Evolutionary conservation across 2,797 vertebrate genomes (phyloP).

Genomic region (Numenius phaeopus): DNA sequence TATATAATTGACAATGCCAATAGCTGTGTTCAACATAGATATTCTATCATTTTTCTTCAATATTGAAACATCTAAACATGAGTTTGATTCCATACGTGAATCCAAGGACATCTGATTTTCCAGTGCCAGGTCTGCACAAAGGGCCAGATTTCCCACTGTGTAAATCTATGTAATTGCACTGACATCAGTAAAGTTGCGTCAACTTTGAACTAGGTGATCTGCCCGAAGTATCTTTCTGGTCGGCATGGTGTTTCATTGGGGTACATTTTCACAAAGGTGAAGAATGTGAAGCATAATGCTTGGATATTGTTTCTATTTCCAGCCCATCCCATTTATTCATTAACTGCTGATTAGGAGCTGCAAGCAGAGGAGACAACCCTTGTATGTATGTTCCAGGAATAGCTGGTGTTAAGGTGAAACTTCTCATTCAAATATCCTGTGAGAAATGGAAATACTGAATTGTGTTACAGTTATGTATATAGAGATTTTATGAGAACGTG

Average conservation of each 20-base stretch:
- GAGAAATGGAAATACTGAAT: neutral
- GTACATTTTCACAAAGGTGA: neutral
- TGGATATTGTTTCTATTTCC: neutral
- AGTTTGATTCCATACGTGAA: neutral
- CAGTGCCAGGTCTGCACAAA: neutral
- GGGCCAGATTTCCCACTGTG: neutral
- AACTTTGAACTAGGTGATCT: neutral
- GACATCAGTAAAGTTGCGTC: neutral
- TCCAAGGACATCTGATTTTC: neutral
- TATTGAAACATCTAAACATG: neutral
- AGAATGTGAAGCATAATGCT: neutral
- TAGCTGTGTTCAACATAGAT: neutral
- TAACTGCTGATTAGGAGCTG: neutral
- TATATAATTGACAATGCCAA: neutral
- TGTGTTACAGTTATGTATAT: no score
- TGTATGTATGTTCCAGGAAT: neutral
- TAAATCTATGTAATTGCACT: neutral
- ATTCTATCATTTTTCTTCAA: neutral
- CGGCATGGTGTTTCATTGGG: fast-evolving
- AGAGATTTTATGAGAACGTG: neutral
- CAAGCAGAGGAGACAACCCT: neutral
- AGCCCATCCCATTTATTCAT: neutral
- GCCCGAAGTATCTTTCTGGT: neutral
- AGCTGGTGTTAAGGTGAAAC: neutral
- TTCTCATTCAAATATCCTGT: neutral